Conservation (phyloP, 2,797 vertebrate species). For the Paratrypauchen microcephalus region DNA sequence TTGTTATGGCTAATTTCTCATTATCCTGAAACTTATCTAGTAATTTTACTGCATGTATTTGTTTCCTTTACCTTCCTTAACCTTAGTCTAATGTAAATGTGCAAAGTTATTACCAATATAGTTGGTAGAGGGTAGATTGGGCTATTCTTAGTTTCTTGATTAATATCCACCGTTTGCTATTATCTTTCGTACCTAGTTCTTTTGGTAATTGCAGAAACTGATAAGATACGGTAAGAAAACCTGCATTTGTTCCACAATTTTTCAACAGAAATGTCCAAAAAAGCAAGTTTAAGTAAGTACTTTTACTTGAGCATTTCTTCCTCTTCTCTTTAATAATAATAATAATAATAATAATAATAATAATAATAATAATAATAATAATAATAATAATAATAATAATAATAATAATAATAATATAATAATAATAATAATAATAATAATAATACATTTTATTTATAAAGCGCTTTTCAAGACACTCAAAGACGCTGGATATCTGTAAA, state of each 20-base stretch:
- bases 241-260: neutral
- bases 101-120: neutral
- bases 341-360: too few species aligned
- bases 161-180: neutral
- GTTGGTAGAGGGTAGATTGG: neutral
- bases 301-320: neutral
- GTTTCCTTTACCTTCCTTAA: too few species aligned
- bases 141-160: neutral
- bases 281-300: neutral
- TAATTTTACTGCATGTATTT: too few species aligned
- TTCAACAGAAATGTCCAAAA: neutral
- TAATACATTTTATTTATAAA: too few species aligned
- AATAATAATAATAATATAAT: too few species aligned
- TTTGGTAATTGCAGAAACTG: neutral
- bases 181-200: neutral
- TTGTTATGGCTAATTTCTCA: too few species aligned
- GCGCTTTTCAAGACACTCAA: too few species aligned
- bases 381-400: too few species aligned
- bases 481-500: too few species aligned
- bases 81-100: neutral
- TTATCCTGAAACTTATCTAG: too few species aligned
- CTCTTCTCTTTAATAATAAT: neutral
- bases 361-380: too few species aligned
- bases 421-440: too few species aligned
- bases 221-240: neutral